Evolutionary conservation across 2,888 invertebrate genomes (phyloP).

Genomic region (Plusia festucae): DNA sequence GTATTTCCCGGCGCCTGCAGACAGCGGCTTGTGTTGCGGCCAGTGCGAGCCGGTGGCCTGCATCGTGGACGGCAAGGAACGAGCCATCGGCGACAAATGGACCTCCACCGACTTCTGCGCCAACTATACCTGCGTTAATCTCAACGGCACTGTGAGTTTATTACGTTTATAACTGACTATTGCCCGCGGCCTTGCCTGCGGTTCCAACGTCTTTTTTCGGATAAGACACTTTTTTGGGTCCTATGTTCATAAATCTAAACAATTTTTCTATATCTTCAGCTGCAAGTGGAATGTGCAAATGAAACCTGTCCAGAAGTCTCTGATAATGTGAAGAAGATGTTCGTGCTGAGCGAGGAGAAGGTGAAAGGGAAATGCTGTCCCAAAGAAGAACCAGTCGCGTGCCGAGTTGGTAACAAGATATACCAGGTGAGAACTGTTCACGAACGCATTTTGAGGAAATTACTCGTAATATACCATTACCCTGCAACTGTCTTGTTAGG

Average conservation of each 20-base stretch:
- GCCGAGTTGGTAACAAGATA: conserved; percentile 84
- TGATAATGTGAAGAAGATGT: conserved; percentile 80
- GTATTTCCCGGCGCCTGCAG: conserved; percentile 82
- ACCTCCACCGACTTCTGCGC: conserved; percentile 90
- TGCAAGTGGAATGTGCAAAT: conserved; percentile 88
- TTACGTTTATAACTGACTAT: too few species aligned
- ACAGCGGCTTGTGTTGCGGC: conserved; percentile 90
- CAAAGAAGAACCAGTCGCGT: conserved; percentile 86
- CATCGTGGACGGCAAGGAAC: conserved; percentile 83
- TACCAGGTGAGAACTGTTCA: conserved; percentile 55
- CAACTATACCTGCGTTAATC: conserved; percentile 88
- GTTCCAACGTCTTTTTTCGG: too few species aligned
- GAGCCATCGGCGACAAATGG: conserved; percentile 89
- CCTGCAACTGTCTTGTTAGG: too few species aligned
- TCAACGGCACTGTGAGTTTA: conserved; percentile 85
- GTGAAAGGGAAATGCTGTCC: conserved; percentile 89
- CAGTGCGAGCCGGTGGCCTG: conserved; percentile 90
- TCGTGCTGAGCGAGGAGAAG: conserved; percentile 82
- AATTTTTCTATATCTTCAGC: conserved; percentile 67
- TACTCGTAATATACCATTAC: too few species aligned
- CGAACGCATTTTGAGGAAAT: too few species aligned
- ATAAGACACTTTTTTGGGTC: too few species aligned
- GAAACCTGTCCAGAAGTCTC: conserved; percentile 87
- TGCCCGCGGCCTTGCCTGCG: too few species aligned
- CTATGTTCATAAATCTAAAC: background rate